Evolutionary conservation across 2,888 invertebrate genomes (phyloP).

Genomic region (Protodeltote pygarga): DNA sequence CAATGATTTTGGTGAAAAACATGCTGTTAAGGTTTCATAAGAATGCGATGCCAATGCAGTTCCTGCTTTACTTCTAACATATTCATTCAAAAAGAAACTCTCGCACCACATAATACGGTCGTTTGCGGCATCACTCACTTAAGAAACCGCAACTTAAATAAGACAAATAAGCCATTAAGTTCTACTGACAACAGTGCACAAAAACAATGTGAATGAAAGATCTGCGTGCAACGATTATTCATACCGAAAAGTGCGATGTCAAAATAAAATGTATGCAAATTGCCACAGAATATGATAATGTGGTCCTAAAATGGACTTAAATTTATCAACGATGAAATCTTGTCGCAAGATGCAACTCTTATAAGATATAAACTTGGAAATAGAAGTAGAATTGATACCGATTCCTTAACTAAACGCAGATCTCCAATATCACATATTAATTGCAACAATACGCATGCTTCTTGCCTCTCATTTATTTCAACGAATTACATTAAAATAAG

Average conservation of each 20-base stretch:
- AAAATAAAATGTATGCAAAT: slow-evolving; percentile 34
- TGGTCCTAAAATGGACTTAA: slow-evolving; percentile 22
- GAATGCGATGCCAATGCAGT: no score
- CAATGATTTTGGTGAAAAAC: slow-evolving; percentile 45
- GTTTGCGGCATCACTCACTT: no score
- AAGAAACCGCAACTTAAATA: no score
- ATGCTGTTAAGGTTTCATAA: no score
- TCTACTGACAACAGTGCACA: slow-evolving; percentile 57
- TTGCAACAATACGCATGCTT: slow-evolving; percentile 88
- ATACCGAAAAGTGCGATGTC: slow-evolving; percentile 33
- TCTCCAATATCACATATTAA: slow-evolving; percentile 64
- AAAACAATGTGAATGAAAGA: slow-evolving; percentile 76
- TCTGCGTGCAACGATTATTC: slow-evolving; percentile 73
- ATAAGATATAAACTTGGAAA: slow-evolving; percentile 20
- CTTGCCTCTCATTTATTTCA: slow-evolving; percentile 84
- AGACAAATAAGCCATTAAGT: slow-evolving; percentile 58
- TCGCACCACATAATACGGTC: no score
- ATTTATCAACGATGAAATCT: slow-evolving; percentile 39
- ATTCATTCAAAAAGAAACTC: no score
- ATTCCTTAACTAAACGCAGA: slow-evolving; percentile 64
- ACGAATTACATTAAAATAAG: slow-evolving; percentile 86
- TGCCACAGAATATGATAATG: slow-evolving; percentile 37
- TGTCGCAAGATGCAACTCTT: slow-evolving; percentile 22
- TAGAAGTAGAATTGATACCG: slow-evolving; percentile 10
- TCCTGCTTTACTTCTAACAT: no score